Conservation (phyloP, 2,888 invertebrate species). For the Lymantria dispar region DNA sequence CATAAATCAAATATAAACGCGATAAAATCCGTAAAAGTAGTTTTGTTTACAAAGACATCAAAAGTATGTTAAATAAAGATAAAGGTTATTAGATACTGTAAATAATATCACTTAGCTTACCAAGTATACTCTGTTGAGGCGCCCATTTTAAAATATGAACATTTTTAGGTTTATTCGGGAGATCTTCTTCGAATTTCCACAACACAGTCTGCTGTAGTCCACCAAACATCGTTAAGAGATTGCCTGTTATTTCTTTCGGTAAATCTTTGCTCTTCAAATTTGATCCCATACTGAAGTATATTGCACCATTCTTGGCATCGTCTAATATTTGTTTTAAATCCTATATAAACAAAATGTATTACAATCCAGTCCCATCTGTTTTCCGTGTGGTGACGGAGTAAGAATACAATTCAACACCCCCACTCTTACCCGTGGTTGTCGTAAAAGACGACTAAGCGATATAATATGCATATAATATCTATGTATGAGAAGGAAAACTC, state of each 20-base stretch:
- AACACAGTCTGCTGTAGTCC: constrained; percentile 66
- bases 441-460: too few relatives aligned
- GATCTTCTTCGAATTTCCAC: constrained; percentile 66
- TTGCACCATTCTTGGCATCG: constrained; percentile 59
- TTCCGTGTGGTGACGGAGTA: too few relatives aligned
- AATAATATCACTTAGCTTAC: constrained; percentile 1
- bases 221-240: constrained; percentile 55
- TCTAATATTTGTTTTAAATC: constrained; percentile 61
- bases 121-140: constrained; percentile 42
- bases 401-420: too few relatives aligned
- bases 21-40: too few relatives aligned
- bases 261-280: constrained; percentile 54
- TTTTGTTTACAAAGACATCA: not conserved
- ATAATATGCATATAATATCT: too few relatives aligned
- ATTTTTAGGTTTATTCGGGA: constrained; percentile 55
- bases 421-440: too few relatives aligned
- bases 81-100: not conserved
- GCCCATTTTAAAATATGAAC: constrained; percentile 63
- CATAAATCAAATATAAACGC: too few relatives aligned
- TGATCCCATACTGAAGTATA: constrained; percentile 75
- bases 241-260: constrained; percentile 43
- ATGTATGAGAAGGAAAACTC: too few relatives aligned
- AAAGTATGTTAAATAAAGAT: not conserved
- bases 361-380: not conserved
- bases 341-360: constrained; percentile 24